phyloP scores from a whole-genome alignment of 1,140 invertebrate genomes.

The Mylabris phalerata region DNA sequence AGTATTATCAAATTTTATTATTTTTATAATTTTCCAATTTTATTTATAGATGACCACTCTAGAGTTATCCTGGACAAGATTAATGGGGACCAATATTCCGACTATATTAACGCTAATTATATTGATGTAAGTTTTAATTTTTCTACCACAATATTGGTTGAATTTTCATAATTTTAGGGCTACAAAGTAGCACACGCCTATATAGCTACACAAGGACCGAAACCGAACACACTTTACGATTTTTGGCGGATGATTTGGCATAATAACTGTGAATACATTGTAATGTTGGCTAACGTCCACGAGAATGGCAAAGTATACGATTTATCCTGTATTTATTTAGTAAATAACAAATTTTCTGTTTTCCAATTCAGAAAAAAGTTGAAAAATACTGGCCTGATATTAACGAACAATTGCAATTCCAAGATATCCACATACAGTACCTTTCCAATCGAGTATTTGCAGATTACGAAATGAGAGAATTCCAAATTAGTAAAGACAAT shows the following conservation, averaged over 20 bases:
- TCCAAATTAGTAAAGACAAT: slow-evolving; percentile 46
- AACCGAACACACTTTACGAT: slow-evolving; percentile 60
- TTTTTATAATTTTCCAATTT: background rate
- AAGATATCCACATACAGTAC: slow-evolving; percentile 42
- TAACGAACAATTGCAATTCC: slow-evolving; percentile 40
- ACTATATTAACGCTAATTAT: slow-evolving; percentile 34
- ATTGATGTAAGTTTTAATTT: slow-evolving; percentile 9
- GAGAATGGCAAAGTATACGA: slow-evolving; percentile 58
- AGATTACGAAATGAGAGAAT: slow-evolving; percentile 48
- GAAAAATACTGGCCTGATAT: slow-evolving; percentile 57
- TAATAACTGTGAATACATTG: slow-evolving; percentile 60
- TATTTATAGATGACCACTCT: slow-evolving; percentile 64
- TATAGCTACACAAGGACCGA: slow-evolving; percentile 72
- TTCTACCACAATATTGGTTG: background rate
- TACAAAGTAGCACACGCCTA: slow-evolving; percentile 58
- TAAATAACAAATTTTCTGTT: slow-evolving; percentile 1
- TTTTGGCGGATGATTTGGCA: slow-evolving; percentile 77
- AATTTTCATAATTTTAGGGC: slow-evolving; percentile 45
- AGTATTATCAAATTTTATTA: slow-evolving; percentile 23
- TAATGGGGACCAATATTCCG: slow-evolving; percentile 34
- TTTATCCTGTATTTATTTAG: background rate
- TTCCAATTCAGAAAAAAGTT: slow-evolving; percentile 46
- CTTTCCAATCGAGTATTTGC: slow-evolving; percentile 43
- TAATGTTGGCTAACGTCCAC: slow-evolving; percentile 69
- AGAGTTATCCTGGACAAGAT: slow-evolving; percentile 61